Conservation (phyloP, 2,113 vertebrate species). For the Nettapus auritus region DNA sequence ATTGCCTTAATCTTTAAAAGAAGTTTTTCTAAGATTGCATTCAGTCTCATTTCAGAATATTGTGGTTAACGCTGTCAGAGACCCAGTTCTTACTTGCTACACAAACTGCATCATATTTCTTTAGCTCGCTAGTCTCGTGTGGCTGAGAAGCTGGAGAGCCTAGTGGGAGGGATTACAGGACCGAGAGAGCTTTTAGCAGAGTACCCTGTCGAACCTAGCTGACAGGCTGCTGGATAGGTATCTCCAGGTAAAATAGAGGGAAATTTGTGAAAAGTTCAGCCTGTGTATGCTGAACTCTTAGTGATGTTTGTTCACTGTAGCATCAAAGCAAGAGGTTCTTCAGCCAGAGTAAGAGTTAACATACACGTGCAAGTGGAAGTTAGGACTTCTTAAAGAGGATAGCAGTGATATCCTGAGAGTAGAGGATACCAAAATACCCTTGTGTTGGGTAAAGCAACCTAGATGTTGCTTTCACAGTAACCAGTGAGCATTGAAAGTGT, state of each 20-base stretch:
- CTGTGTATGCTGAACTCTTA: neutral
- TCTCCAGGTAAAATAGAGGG: neutral
- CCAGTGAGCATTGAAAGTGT: neutral
- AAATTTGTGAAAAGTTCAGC: neutral
- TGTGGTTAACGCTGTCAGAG: neutral
- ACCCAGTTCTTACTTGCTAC: neutral
- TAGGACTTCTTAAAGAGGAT: neutral
- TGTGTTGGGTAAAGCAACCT: neutral
- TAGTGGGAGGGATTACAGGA: neutral
- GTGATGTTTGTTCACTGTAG: neutral
- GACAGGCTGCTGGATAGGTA: neutral
- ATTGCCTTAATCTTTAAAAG: neutral
- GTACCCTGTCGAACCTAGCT: neutral
- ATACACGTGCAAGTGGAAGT: rapidly evolving
- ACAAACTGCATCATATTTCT: rapidly evolving
- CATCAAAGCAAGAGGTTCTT: neutral
- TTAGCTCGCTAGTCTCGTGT: neutral
- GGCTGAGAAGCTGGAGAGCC: neutral
- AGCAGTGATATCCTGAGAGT: neutral
- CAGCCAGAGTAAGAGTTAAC: neutral
- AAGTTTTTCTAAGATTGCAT: neutral
- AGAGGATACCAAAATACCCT: neutral
- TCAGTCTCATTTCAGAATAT: neutral
- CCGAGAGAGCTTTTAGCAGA: neutral
- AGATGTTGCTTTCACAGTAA: neutral